Evolutionary conservation across 2,797 vertebrate genomes (phyloP).

Genomic region (Danio aesculapii): DNA sequence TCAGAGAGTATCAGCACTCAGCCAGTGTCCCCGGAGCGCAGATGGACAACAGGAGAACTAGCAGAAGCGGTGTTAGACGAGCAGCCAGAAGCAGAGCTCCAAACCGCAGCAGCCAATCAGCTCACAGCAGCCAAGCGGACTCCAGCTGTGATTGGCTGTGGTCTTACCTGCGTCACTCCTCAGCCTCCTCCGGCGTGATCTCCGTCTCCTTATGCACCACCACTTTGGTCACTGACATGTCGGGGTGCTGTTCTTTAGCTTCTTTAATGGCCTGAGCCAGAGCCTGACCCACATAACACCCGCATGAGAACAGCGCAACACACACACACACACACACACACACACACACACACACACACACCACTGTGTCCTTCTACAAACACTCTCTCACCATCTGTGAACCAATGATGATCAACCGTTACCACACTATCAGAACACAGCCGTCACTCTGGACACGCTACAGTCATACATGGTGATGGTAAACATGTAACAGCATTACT

Average conservation of each 20-base stretch:
- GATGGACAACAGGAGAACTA: slow-evolving; percentile 23
- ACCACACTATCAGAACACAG: neutral
- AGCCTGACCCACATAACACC: slow-evolving; percentile 76
- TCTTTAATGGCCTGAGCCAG: slow-evolving; percentile 90
- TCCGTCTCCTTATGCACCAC: slow-evolving; percentile 95
- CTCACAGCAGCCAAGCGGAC: slow-evolving; percentile 46
- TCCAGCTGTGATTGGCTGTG: slow-evolving; percentile 44
- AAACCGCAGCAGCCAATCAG: slow-evolving; percentile 45
- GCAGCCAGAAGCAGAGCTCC: slow-evolving; percentile 40
- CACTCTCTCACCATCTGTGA: neutral
- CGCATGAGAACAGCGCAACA: slow-evolving; percentile 42
- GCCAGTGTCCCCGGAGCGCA: slow-evolving; percentile 9
- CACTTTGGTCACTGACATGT: slow-evolving; percentile 95
- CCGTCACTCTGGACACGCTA: too few species aligned
- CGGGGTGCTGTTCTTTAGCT: slow-evolving; percentile 91
- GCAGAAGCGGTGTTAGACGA: slow-evolving; percentile 42
- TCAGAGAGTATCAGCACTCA: neutral
- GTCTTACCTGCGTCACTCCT: slow-evolving; percentile 74
- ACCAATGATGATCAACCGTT: neutral
- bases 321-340: slow-evolving; percentile 42
- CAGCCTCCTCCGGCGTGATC: slow-evolving; percentile 84
- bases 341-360: slow-evolving; percentile 20
- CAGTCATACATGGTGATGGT: too few species aligned
- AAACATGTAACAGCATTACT: too few species aligned
- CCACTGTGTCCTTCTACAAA: neutral